Conservation (phyloP, 2,797 vertebrate species). For the Acrossocheilus fasciatus region DNA sequence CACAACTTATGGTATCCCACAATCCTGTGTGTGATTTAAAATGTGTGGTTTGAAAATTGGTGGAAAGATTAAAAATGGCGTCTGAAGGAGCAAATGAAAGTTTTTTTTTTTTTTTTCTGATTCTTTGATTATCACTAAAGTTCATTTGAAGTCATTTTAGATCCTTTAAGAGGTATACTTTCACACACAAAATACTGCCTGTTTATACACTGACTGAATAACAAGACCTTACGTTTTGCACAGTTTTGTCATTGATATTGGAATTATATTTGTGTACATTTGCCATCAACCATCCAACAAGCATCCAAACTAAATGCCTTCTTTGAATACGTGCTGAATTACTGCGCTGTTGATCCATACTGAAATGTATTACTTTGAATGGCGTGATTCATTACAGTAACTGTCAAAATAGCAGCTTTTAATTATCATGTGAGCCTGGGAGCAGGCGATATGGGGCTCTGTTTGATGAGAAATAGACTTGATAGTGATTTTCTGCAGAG, state of each 20-base stretch:
- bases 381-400: not conserved
- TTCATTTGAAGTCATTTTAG: too few relatives aligned
- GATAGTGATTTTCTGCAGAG: conserved; percentile 31
- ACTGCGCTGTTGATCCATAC: not conserved
- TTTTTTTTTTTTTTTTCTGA: too few relatives aligned
- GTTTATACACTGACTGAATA: not conserved
- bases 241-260: not conserved
- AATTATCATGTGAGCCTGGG: conserved; percentile 7
- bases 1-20: not conserved
- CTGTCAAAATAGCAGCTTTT: conserved; percentile 17
- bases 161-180: not conserved
- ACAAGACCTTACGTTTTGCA: not conserved
- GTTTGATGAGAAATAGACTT: conserved; percentile 26
- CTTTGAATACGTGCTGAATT: not conserved
- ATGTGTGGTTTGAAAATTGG: too few relatives aligned
- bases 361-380: not conserved
- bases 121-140: too few relatives aligned
- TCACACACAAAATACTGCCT: not conserved
- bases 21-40: not conserved
- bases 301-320: conserved; percentile 4
- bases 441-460: not conserved
- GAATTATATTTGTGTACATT: not conserved
- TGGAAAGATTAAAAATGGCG: not conserved
- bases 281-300: not conserved
- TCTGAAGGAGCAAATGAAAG: too few relatives aligned